These are phyloP conservation scores for Anagyrus pseudococci DNA, from an alignment of 2,888 invertebrate species.

Conservation along the genomic window DNA sequence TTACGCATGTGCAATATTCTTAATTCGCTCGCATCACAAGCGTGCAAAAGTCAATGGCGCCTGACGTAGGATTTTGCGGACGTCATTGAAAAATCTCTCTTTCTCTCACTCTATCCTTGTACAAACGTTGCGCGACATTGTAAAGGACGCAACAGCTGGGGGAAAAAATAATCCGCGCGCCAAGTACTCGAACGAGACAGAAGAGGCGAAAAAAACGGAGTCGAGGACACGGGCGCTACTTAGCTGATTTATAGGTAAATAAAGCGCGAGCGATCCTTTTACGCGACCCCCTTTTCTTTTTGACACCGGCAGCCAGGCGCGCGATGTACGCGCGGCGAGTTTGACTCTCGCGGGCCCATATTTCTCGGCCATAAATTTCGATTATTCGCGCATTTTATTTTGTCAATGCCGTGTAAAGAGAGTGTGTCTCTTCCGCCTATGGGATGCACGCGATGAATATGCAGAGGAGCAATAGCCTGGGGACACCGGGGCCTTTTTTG, in stretches of 20 bases:
- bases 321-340: conserved; percentile 49
- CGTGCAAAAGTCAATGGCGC: too few relatives aligned
- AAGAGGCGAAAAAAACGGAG: conserved; percentile 33
- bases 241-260: conserved; percentile 51
- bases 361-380: conserved; percentile 57
- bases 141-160: conserved; percentile 39
- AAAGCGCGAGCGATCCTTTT: conserved; percentile 44
- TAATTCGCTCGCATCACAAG: too few relatives aligned
- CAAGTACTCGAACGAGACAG: conserved; percentile 34
- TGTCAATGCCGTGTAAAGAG: conserved; percentile 38
- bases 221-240: conserved; percentile 34
- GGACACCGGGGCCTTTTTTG: too few relatives aligned
- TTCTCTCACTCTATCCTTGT: not conserved
- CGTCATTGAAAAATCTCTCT: too few relatives aligned
- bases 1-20: too few relatives aligned
- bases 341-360: too few relatives aligned
- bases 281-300: conserved; percentile 43
- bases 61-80: too few relatives aligned
- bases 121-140: conserved; percentile 25
- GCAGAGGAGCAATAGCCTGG: too few relatives aligned
- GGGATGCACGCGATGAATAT: not conserved
- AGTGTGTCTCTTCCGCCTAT: too few relatives aligned
- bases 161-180: conserved; percentile 35
- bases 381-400: conserved; percentile 48
- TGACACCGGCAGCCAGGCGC: too few relatives aligned